Conservation (phyloP, 2,113 vertebrate genomes). For the Guaruba guarouba region DNA sequence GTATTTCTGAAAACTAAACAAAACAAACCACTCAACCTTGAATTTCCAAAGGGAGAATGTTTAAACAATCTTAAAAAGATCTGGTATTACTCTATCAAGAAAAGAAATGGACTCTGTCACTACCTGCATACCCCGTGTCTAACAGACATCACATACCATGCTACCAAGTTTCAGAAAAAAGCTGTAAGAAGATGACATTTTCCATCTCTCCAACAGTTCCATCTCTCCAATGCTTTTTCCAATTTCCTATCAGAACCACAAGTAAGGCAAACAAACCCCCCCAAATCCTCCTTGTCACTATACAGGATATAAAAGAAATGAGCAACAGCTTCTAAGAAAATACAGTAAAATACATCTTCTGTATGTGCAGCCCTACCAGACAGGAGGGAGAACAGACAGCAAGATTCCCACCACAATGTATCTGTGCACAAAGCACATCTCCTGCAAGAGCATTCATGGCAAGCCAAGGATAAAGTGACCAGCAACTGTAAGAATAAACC, state of each 20-base stretch:
- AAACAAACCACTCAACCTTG: not conserved
- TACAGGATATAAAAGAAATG: not conserved
- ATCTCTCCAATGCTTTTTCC: not conserved
- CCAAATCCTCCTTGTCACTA: not conserved
- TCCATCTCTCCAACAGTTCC: not conserved
- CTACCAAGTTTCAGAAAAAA: not conserved
- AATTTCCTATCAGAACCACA: not conserved
- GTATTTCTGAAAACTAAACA: not conserved
- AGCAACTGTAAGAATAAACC: not conserved
- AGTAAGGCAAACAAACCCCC: not conserved
- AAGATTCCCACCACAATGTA: not conserved
- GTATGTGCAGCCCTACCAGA: not conserved
- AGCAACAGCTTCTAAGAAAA: not conserved
- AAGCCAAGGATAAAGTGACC: not conserved
- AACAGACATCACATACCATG: not conserved
- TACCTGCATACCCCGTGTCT: not conserved
- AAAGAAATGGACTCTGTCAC: not conserved
- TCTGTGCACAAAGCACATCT: not conserved
- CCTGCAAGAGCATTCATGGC: accelerated
- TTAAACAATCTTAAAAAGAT: not conserved
- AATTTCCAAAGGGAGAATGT: not conserved
- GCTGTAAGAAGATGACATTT: accelerated
- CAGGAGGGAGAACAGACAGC: not conserved
- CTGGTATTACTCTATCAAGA: not conserved
- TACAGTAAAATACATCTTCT: not conserved